Conservation (phyloP, 2,888 invertebrate genomes). For the Sclerodermus sp. region DNA sequence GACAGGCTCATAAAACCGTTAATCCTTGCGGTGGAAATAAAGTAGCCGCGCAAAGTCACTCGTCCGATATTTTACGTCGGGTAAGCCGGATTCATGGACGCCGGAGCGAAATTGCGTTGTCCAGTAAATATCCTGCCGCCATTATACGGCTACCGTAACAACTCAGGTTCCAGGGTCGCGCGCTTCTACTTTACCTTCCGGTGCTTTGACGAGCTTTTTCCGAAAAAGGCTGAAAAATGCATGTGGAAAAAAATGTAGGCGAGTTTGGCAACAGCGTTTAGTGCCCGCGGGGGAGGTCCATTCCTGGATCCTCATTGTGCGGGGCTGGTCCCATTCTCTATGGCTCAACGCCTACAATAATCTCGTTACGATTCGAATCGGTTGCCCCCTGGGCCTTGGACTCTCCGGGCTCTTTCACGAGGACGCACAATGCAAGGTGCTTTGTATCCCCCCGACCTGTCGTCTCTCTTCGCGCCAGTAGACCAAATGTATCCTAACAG, state of each 20-base stretch:
- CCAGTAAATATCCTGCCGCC: slow-evolving; percentile 12
- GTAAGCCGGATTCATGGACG: slow-evolving; percentile 25
- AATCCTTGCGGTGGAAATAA: slow-evolving; percentile 21
- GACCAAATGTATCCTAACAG: slow-evolving; percentile 18
- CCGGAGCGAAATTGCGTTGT: slow-evolving; percentile 20
- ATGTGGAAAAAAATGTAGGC: slow-evolving; percentile 12
- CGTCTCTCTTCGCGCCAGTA: slow-evolving; percentile 15
- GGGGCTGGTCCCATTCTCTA: slow-evolving; percentile 31
- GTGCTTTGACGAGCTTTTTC: slow-evolving; percentile 28
- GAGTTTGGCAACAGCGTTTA: slow-evolving; percentile 34
- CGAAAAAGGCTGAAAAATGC: slow-evolving; percentile 5
- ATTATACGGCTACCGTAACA: no score
- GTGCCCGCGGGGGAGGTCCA: slow-evolving; percentile 17
- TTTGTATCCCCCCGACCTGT: slow-evolving; percentile 38
- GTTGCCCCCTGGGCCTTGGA: slow-evolving; percentile 23
- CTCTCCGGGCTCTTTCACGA: slow-evolving; percentile 43
- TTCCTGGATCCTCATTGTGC: slow-evolving; percentile 28
- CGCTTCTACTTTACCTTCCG: slow-evolving; percentile 24
- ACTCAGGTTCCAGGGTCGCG: no score
- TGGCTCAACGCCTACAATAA: slow-evolving; percentile 54
- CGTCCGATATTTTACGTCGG: slow-evolving; percentile 23
- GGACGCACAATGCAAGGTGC: slow-evolving; percentile 52
- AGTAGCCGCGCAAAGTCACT: slow-evolving; percentile 20
- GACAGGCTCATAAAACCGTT: slow-evolving; percentile 20
- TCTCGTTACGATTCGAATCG: slow-evolving; percentile 51